Conservation (phyloP, 2,888 invertebrate species). For the Callimorpha dominula region DNA sequence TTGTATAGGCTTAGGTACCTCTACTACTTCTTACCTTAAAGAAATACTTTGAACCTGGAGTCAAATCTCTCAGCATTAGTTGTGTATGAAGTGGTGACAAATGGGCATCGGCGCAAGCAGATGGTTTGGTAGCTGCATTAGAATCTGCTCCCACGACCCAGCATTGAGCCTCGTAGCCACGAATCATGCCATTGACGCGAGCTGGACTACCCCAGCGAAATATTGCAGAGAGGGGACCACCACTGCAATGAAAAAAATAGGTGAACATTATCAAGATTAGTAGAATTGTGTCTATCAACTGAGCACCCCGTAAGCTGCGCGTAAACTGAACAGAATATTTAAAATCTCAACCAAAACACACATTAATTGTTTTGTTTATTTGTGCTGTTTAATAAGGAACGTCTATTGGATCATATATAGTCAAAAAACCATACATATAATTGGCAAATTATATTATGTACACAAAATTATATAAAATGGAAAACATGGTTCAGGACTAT, state of each 20-base stretch:
- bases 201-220: conserved; percentile 94
- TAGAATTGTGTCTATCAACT: neutral
- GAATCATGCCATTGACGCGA: conserved; percentile 91
- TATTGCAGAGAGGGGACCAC: conserved; percentile 85
- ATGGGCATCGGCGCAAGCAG: conserved; percentile 84
- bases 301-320: too few relatives aligned
- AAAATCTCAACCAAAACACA: too few relatives aligned
- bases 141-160: conserved; percentile 77
- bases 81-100: conserved; percentile 85
- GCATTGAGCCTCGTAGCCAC: conserved; percentile 91
- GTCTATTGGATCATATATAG: too few relatives aligned
- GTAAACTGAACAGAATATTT: too few relatives aligned
- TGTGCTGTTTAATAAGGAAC: too few relatives aligned
- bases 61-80: conserved; percentile 86
- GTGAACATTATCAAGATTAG: neutral
- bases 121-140: conserved; percentile 68
- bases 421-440: too few relatives aligned
- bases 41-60: conserved; percentile 88
- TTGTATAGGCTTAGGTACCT: neutral
- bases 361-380: too few relatives aligned
- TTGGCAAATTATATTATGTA: too few relatives aligned
- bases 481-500: too few relatives aligned
- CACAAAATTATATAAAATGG: too few relatives aligned
- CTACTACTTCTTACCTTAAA: conserved; percentile 84
- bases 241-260: conserved; percentile 52